Evolutionary conservation across 2,888 invertebrate species (phyloP), one percentile per base, ranked within the genome.

Genomic region (Tinea semifulvella): DNA sequence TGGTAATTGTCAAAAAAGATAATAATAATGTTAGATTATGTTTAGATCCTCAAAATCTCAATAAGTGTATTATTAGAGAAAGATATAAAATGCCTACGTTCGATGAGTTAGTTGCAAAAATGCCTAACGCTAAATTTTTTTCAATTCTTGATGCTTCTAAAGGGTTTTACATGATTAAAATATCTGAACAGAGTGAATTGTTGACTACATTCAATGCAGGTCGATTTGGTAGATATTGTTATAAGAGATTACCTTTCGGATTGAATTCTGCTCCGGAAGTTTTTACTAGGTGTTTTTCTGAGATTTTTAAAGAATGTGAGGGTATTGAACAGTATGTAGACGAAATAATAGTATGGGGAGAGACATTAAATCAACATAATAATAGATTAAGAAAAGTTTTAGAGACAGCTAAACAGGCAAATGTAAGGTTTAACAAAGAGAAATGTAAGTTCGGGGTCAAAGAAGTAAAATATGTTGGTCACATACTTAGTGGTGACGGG

Each of bases 351-450:
- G 26, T 48, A 2, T 53, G 48, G 49, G 53, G 53, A n/a, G 14
- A 20, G 2, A 48, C 44, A 3, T 42, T 40, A 27, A 10, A 31
- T 3, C 50, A 51, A 22, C 52, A 55, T 31, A 50, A 55, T 44
- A 8, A 10, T 16, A 43, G 52, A 5, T 39, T 55, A 10, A 38
- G 26, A 1, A 25, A 36, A 1, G 42, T 55, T 17, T 44, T 53
- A 19, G 25, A 44, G 1, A 44, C 14, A 18, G 46, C 44, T 13
- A 17, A n/a, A n/a, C n/a, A n/a, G n/a, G n/a, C n/a, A n/a, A n/a
- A n/a, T n/a, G n/a, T n/a, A n/a, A n/a, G n/a, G n/a, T n/a, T n/a
- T n/a, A n/a, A n/a, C n/a, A n/a, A n/a, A n/a, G n/a, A n/a, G n/a
- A n/a, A n/a, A n/a, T n/a, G n/a, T n/a, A n/a, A n/a, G n/a, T n/a